These are phyloP conservation scores for Mythimna lalbum DNA, from an alignment of 2,888 invertebrate genomes.

Conservation along the genomic window DNA sequence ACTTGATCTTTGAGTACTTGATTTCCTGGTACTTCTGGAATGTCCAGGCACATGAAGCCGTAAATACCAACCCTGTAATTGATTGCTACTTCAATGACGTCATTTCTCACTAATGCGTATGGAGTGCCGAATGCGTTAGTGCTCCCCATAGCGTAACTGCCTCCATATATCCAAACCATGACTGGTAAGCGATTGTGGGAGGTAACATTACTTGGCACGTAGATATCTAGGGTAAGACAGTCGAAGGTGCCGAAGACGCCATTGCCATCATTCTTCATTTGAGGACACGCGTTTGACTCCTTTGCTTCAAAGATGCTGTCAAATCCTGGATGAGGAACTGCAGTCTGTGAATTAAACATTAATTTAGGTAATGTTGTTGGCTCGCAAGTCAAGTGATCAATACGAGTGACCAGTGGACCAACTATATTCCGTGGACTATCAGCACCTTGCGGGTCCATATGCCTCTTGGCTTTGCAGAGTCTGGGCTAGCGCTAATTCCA, in stretches of 20 bases:
- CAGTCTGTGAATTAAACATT: conserved; percentile 42
- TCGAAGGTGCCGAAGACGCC: conserved; percentile 50
- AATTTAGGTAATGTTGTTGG: too few species aligned
- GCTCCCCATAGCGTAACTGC: conserved; percentile 30
- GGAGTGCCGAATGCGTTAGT: not conserved
- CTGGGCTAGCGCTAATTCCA: too few species aligned
- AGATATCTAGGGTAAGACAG: conserved; percentile 61
- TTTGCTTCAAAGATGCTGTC: conserved; percentile 60
- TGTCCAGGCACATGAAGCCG: conserved; percentile 69
- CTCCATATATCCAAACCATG: conserved; percentile 50
- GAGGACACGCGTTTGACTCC: conserved; percentile 60
- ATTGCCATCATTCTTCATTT: conserved; percentile 22
- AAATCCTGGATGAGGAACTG: conserved; percentile 57
- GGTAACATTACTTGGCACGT: conserved; percentile 57
- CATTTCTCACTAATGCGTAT: conserved; percentile 15
- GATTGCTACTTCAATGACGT: conserved; percentile 47
- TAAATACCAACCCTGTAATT: conserved; percentile 58
- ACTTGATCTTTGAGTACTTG: conserved; percentile 72
- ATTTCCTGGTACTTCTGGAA: conserved; percentile 70
- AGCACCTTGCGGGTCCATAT: too few species aligned
- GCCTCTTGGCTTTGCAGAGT: too few species aligned
- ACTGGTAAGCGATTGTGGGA: conserved; percentile 46
- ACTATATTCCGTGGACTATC: too few species aligned
- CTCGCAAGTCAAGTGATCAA: too few species aligned
- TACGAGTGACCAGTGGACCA: too few species aligned